phyloP scores from a whole-genome alignment of 2,113 vertebrate species.

The Nycticebus coucang region DNA sequence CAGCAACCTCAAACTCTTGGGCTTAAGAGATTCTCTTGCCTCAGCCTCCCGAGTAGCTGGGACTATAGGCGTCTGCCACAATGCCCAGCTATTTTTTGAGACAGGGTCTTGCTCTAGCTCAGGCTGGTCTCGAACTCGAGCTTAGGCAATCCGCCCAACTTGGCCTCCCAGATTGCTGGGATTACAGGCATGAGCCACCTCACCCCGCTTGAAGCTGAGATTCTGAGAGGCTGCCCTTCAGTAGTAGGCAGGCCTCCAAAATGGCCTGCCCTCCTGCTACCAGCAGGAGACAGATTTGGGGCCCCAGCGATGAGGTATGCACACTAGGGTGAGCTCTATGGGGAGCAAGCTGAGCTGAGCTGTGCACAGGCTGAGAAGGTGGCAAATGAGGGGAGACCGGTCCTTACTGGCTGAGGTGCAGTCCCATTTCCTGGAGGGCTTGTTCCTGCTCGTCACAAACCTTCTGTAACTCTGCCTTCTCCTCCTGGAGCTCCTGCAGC shows the following conservation, averaged over 20 bases:
- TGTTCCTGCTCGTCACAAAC: conserved; percentile 94
- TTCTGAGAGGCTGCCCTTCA: background rate
- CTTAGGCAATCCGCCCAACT: no score
- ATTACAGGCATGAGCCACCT: no score
- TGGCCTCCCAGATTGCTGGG: no score
- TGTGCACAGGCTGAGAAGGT: rapidly evolving
- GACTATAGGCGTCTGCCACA: no score
- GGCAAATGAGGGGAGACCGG: background rate
- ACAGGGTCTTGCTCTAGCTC: no score
- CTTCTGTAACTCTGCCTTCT: conserved; percentile 94
- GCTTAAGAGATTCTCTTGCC: no score
- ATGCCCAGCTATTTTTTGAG: no score
- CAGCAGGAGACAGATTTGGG: background rate
- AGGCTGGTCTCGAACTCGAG: no score
- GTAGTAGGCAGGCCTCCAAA: background rate
- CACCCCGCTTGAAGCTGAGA: background rate
- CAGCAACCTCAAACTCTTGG: no score
- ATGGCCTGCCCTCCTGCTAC: background rate
- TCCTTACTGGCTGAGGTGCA: conserved; percentile 97
- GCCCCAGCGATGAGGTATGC: background rate
- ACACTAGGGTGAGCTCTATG: background rate
- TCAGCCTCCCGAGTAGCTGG: no score
- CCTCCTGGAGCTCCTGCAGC: conserved; percentile 90
- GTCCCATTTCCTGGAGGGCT: conserved; percentile 98
- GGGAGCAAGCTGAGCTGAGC: no score